These are phyloP conservation scores for Girardinichthys multiradiatus DNA, from an alignment of 2,113 vertebrate genomes.

Conservation along the genomic window DNA sequence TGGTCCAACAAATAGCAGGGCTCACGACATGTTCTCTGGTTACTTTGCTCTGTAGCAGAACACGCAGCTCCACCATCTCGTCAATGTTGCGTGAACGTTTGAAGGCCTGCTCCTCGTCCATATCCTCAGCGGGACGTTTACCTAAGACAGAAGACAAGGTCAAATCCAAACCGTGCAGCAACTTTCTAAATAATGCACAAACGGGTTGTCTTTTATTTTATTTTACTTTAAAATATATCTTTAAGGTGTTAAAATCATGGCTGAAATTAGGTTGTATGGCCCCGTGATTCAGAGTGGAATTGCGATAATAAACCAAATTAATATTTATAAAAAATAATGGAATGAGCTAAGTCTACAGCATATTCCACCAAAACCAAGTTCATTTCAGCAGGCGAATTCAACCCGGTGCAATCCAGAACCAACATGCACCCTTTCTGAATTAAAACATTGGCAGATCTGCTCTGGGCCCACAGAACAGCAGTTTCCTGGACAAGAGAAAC, in stretches of 20 bases:
- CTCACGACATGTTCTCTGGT: not conserved
- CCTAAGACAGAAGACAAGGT: conserved; percentile 77
- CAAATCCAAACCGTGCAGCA: not conserved
- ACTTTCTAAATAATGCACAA: not conserved
- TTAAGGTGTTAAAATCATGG: not conserved
- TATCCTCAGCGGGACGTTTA: conserved; percentile 97
- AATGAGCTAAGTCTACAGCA: conserved; percentile 20
- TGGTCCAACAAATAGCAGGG: not conserved
- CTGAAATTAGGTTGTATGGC: too few relatives aligned
- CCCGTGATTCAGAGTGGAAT: not conserved
- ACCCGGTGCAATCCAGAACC: conserved; percentile 56
- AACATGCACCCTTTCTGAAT: conserved; percentile 64
- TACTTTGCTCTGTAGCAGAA: conserved; percentile 99
- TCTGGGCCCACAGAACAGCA: conserved; percentile 62
- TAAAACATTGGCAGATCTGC: conserved; percentile 60
- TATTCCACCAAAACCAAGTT: conserved; percentile 38
- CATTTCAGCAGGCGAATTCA: conserved; percentile 47
- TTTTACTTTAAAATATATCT: too few relatives aligned
- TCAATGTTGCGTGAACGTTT: conserved; percentile 97
- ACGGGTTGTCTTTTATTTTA: too few relatives aligned
- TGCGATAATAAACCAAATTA: not conserved
- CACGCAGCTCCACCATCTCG: conserved; percentile 96
- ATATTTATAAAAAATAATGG: conserved; percentile 3
- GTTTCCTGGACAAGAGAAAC: conserved; percentile 62
- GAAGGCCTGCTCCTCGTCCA: conserved; percentile 96